Evolutionary conservation across 2,888 invertebrate species (phyloP), one percentile per base, ranked within the genome.

Genomic region (Drosophila nr. medialis): DNA sequence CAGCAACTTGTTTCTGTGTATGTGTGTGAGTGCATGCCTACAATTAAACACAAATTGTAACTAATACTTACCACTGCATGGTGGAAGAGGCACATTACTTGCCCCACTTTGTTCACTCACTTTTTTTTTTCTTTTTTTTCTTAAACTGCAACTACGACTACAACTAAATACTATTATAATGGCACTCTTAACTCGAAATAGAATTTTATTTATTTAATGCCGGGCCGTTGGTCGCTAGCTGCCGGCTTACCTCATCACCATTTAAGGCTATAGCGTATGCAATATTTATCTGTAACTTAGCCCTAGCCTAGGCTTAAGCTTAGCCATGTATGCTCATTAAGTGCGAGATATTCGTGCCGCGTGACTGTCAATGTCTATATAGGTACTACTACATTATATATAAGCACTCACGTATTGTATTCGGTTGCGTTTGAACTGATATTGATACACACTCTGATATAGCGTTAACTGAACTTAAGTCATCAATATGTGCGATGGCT

Each of bases 191-290:
- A 45, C 54, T 54, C 27, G 27, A 30, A 50, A 70, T 59, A 74
- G 64, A 71, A 66, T 72, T 73, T 79, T 72, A 81, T 84, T 75
- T 87, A 82, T 85, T 75, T 75, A 84, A 70, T 72, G 83, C 85
- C 88, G 75, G 72, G 71, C 85, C 72, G 81, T 77, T 55, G 69
- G 69, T 68, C 65, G 65, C 42, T 60, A 60, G 63, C 63, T 76
- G 77, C 54, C 83, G 87, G 84, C 90, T 89, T 91, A 91, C 89
- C 91, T 90, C 90, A 90, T 90, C 86, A 89, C 91, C 91, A 90
- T 83, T 86, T 90, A 91, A 91, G 89, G 89, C 91, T 89, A 89
- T 90, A 86, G 90, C 82, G 72, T 86, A 91, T 91, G 88, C 88
- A 89, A 89, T 89, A 89, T 89, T 64, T 77, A 83, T 73, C 66